Conservation (phyloP, 2,888 invertebrate species). For the Brachyptera risi region DNA sequence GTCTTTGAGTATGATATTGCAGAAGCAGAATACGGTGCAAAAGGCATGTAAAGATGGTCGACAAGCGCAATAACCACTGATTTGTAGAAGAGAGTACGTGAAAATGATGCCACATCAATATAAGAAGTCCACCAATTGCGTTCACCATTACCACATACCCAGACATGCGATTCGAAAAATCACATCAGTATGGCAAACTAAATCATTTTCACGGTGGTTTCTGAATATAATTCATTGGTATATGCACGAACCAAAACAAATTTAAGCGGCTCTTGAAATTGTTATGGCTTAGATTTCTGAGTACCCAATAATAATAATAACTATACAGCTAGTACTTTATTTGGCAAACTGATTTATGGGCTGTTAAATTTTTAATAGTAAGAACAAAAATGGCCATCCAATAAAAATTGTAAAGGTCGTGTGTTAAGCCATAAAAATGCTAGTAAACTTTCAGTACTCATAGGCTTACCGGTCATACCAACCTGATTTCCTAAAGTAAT, state of each 20-base stretch:
- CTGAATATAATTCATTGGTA: background rate
- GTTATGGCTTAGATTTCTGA: background rate
- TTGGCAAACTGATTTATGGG: background rate
- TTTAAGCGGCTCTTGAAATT: background rate
- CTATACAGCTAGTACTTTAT: background rate
- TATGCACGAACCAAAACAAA: constrained; percentile 1
- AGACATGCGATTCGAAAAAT: no score
- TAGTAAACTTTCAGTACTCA: constrained; percentile 1
- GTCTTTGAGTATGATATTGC: no score
- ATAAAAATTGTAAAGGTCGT: constrained; percentile 1
- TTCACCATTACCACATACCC: no score
- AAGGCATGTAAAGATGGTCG: no score
- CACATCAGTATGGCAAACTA: no score
- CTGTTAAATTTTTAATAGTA: constrained; percentile 5
- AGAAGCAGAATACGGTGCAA: no score
- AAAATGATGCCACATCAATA: no score
- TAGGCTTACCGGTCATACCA: no score
- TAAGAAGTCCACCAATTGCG: no score
- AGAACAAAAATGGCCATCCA: background rate
- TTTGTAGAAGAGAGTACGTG: no score
- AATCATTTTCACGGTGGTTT: background rate
- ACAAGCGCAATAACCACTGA: no score
- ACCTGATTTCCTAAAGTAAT: constrained; percentile 8
- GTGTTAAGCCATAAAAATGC: constrained; percentile 1
- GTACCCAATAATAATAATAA: constrained; percentile 9